Evolutionary conservation across 2,888 invertebrate species (phyloP).

Genomic region (Bombylius discolor): DNA sequence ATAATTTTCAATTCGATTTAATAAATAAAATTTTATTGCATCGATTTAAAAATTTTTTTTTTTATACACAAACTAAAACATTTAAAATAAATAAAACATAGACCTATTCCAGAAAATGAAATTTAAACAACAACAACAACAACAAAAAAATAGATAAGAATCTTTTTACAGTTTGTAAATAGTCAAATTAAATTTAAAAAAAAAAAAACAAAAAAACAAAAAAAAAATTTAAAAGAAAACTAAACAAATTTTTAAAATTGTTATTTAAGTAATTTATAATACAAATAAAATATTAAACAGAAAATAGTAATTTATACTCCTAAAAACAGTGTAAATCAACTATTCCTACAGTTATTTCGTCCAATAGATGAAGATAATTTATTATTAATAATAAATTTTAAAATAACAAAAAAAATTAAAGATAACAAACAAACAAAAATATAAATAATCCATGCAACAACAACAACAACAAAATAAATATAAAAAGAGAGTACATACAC

Average conservation of each 20-base stretch:
- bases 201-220: not conserved
- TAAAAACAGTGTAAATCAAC: conserved; percentile 15
- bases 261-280: not conserved
- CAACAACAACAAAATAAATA: not conserved
- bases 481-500: not conserved
- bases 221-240: conserved; percentile 1
- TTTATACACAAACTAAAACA: not conserved
- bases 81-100: conserved; percentile 1
- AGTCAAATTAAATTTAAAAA: not conserved
- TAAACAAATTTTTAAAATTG: not conserved
- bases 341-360: conserved; percentile 16
- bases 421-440: not conserved
- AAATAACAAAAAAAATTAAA: not conserved
- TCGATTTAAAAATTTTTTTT: too few species aligned
- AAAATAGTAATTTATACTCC: conserved; percentile 7
- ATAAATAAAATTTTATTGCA: too few species aligned
- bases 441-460: not conserved
- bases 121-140: not conserved
- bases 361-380: conserved; percentile 10
- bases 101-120: not conserved
- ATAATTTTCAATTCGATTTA: too few species aligned
- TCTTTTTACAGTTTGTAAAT: not conserved
- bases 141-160: not conserved
- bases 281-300: not conserved
- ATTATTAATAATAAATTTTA: not conserved